Conservation (phyloP, 1,140 invertebrate genomes). For the Micrasema longulum region DNA sequence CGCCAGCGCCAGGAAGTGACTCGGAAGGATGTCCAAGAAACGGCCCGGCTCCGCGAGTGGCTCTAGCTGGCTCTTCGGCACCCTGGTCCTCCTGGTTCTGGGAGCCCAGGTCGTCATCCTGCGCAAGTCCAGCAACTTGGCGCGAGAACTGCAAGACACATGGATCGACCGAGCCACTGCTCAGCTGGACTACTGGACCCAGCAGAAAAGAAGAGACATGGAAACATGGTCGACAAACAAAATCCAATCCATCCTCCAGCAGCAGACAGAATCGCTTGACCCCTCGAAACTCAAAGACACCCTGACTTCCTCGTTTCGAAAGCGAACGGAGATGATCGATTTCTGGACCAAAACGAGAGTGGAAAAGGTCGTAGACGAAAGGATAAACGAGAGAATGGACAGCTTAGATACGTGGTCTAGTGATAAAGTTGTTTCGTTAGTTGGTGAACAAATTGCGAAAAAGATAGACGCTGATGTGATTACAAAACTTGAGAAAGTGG, state of each 20-base stretch:
- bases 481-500: too few relatives aligned
- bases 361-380: constrained; percentile 11
- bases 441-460: not conserved
- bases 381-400: constrained; percentile 5
- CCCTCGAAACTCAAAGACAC: constrained; percentile 5
- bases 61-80: constrained; percentile 6
- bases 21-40: too few relatives aligned
- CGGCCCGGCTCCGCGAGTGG: not conserved
- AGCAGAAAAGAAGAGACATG: constrained; percentile 4
- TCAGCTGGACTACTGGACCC: constrained; percentile 6
- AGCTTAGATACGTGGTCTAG: constrained; percentile 8
- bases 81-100: constrained; percentile 13
- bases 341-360: constrained; percentile 17
- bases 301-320: not conserved
- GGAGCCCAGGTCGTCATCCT: constrained; percentile 18
- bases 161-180: constrained; percentile 5
- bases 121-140: not conserved
- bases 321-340: constrained; percentile 23
- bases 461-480: too few relatives aligned
- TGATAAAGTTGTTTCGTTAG: constrained; percentile 1
- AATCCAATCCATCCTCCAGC: constrained; percentile 9
- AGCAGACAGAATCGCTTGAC: constrained; percentile 13
- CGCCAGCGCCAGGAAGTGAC: too few relatives aligned
- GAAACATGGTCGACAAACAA: constrained; percentile 16
- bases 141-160: constrained; percentile 7